Percentiles rank a stretch among this genome's conserved stretches.
phyloP scores from a whole-genome alignment of 2,888 invertebrate species.

The Cybosia mesomella region DNA sequence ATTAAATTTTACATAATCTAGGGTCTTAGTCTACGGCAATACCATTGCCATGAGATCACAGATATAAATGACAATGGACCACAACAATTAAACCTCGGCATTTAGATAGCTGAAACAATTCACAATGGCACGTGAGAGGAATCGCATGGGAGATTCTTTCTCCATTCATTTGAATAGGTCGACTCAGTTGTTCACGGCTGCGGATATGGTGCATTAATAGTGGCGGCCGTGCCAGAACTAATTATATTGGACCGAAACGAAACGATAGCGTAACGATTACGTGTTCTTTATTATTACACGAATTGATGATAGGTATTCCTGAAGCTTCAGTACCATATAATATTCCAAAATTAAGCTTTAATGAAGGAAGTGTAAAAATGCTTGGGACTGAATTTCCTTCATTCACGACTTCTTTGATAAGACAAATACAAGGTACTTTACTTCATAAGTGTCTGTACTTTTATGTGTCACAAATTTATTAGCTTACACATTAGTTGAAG shows the following conservation, averaged over 20 bases:
- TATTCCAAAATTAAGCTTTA: background rate
- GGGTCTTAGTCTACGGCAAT: constrained; percentile 36
- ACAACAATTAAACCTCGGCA: constrained; percentile 76
- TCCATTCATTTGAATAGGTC: constrained; percentile 58
- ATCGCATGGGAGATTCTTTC: constrained; percentile 77
- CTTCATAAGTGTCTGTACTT: too few relatives aligned
- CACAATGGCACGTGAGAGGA: constrained; percentile 83
- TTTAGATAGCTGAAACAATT: constrained; percentile 75
- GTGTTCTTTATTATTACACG: constrained; percentile 38
- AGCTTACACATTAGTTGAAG: background rate
- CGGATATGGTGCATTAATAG: constrained; percentile 52
- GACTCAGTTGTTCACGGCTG: constrained; percentile 54
- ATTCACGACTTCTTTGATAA: too few relatives aligned
- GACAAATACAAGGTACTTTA: too few relatives aligned
- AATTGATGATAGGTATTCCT: background rate
- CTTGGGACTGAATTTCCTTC: too few relatives aligned
- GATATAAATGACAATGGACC: constrained; percentile 77
- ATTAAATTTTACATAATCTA: constrained; percentile 39
- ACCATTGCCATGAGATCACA: constrained; percentile 72
- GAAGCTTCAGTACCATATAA: background rate
- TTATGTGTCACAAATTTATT: too few relatives aligned
- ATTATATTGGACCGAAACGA: constrained; percentile 53
- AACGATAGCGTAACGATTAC: constrained; percentile 46
- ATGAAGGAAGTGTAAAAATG: too few relatives aligned
- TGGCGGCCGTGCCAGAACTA: constrained; percentile 52